These are phyloP conservation scores for Aix galericulata DNA, from an alignment of 2,113 vertebrate species.

Conservation along the genomic window DNA sequence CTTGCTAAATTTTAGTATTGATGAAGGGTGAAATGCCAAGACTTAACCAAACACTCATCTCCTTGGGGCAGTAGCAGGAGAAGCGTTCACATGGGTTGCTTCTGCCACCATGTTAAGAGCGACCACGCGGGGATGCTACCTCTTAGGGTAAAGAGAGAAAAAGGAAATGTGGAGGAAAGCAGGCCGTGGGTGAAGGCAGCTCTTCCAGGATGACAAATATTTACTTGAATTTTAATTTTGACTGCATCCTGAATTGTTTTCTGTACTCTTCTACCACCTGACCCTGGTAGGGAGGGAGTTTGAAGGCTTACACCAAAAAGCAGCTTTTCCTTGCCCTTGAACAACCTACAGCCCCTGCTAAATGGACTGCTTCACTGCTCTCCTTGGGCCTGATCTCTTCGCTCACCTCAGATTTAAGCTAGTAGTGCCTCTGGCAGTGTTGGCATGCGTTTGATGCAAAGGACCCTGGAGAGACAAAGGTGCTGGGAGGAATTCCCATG, in stretches of 20 bases:
- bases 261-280: neutral
- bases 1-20: constrained; percentile 73
- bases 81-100: neutral
- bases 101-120: neutral
- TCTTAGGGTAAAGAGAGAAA: neutral
- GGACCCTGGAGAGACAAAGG: neutral
- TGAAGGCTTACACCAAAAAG: neutral
- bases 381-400: neutral
- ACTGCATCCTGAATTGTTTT: neutral
- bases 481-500: neutral
- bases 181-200: neutral
- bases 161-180: neutral
- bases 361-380: neutral
- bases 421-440: neutral
- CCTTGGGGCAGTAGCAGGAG: constrained; percentile 51
- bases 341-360: neutral
- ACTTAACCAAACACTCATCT: constrained; percentile 37
- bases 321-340: neutral
- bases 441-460: neutral
- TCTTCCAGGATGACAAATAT: neutral
- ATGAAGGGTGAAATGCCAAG: constrained; percentile 76
- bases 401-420: neutral
- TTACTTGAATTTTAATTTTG: neutral
- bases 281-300: neutral
- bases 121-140: neutral